Base-by-base conservation (phyloP, 2,797 vertebrate species). In the Jordanella pulchra region DNA sequence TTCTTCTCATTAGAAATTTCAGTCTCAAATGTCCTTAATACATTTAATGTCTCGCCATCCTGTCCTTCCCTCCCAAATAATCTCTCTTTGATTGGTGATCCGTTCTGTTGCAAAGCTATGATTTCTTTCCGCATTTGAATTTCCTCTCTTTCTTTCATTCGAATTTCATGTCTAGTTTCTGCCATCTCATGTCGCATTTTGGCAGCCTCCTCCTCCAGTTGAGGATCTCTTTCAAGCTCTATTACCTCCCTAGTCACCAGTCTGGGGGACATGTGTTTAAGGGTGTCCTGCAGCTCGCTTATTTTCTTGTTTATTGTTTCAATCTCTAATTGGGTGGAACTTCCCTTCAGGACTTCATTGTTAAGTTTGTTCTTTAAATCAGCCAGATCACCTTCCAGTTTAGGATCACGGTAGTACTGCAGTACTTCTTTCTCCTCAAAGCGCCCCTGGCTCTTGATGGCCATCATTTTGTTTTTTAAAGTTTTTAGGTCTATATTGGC, bases 191-290 rank as follows among this genome's bases (percentile, higher is more conserved):
- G 86, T 61, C 84, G 93, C 12, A 97, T 84, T 69, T 88, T 95
- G 39, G 78, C 78, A 2, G 95, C 96, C 72, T 99, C 95, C 9
- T 89, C 72, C 4, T 97, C 97, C 77, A 99, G 86, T 78, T 93
- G 91, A n/a, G 97, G 96, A 85, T 98, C 97, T 90, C 84, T 96
- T 91, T 99, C 97, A 66, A 96, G 95, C 80, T 96, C 95, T 11
- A 96, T 98, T 83, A 99, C 94, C 87, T 99, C 98, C 91, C 96
- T 98, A 66, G 96, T 99, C 79, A 97, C 92, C 61, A 99, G 91
- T 80, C 96, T 96, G 39, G 95, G 93, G 81, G 93, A 83, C 21
- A 75, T 14, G 0, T 78, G 89, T 75, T 94, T 96, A 44, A 94
- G 78, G 69, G 93, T 91, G 0, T 88, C 93, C 75, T 97, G 95